Percentiles rank a stretch among this genome's conserved stretches.
phyloP scores from a whole-genome alignment of 2,888 invertebrate species.

The Cheilosia impressa region DNA sequence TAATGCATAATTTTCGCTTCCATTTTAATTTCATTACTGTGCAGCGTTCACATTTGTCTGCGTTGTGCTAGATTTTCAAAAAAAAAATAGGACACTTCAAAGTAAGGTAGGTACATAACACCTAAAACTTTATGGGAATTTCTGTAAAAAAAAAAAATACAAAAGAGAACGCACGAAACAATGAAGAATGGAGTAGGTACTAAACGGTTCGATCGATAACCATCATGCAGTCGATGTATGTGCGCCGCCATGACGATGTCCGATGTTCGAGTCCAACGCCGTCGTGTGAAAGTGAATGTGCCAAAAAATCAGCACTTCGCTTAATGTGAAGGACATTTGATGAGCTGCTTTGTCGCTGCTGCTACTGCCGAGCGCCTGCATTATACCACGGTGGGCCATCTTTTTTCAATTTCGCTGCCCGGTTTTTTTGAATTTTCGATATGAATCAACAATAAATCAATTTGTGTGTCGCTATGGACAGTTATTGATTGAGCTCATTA shows the following conservation, averaged over 20 bases:
- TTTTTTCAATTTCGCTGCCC: background rate
- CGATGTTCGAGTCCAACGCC: background rate
- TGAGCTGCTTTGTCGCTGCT: slow-evolving; percentile 25
- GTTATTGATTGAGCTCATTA: slow-evolving; percentile 53
- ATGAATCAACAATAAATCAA: slow-evolving; percentile 53
- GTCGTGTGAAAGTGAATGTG: slow-evolving; percentile 50
- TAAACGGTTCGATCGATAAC: slow-evolving; percentile 36
- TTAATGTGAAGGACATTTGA: slow-evolving; percentile 64
- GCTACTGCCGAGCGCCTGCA: background rate
- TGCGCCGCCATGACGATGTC: slow-evolving; percentile 13
- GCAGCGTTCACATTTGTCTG: background rate
- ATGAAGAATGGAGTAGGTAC: background rate
- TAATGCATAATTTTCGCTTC: background rate
- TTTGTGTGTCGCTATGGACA: slow-evolving; percentile 35
- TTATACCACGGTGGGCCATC: slow-evolving; percentile 22
- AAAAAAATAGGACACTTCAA: slow-evolving; percentile 18
- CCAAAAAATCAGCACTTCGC: slow-evolving; percentile 47
- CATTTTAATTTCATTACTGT: background rate
- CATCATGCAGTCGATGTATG: slow-evolving; percentile 15
- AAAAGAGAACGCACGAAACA: background rate
- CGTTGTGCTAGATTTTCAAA: slow-evolving; percentile 17
- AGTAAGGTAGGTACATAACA: background rate
- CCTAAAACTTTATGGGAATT: background rate
- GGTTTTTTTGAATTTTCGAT: slow-evolving; percentile 27
- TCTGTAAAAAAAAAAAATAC: background rate